Conservation (phyloP, 2,113 vertebrate species). For the Micronycteris hirsuta region DNA sequence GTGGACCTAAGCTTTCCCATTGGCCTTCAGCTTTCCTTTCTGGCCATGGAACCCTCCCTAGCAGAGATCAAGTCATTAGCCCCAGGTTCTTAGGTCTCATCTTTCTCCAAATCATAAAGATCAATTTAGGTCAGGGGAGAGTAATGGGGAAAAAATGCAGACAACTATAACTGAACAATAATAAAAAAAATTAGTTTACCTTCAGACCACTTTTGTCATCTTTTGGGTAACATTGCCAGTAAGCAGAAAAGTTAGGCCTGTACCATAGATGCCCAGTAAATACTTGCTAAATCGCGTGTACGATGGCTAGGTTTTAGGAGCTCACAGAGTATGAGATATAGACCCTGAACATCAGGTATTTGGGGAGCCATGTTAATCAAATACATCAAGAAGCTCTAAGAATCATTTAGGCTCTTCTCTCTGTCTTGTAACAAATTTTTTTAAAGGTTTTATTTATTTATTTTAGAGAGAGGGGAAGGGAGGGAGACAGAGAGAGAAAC, state of each 20-base stretch:
- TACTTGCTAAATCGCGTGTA: not conserved
- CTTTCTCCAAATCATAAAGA: not conserved
- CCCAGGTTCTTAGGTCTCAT: not conserved
- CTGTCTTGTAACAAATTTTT: not conserved
- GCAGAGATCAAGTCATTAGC: not conserved
- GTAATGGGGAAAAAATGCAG: no score
- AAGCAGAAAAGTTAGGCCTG: not conserved
- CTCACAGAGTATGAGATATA: not conserved
- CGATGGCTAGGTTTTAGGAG: not conserved
- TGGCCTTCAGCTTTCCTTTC: not conserved
- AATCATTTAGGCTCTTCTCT: not conserved
- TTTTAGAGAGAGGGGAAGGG: no score
- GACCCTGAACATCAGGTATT: not conserved
- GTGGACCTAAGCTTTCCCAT: not conserved
- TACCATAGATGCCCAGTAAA: not conserved
- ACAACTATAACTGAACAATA: no score
- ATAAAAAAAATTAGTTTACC: not conserved
- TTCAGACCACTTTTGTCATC: not conserved
- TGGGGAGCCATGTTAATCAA: not conserved
- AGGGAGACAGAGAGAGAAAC: no score
- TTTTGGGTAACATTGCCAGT: not conserved
- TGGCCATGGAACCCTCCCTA: not conserved
- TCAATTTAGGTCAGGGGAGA: no score
- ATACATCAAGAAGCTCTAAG: not conserved
- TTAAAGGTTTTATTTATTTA: no score